phyloP scores from a whole-genome alignment of 2,113 vertebrate genomes.

The Murina feae region DNA sequence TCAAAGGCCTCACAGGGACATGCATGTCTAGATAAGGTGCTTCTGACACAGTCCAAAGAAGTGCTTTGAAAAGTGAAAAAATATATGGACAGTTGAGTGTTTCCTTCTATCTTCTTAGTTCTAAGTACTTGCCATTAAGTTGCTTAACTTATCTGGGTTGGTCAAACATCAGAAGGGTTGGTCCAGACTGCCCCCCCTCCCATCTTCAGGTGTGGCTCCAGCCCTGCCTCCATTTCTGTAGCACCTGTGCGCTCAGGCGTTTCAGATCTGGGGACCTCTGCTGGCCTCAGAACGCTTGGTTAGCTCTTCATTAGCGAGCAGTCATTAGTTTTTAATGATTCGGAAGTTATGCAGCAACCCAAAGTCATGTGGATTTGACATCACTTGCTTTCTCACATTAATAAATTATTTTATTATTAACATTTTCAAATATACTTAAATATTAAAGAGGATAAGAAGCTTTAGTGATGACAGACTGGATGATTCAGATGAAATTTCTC shows the following conservation, averaged over 20 bases:
- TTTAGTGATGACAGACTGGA: not conserved
- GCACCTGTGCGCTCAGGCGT: not conserved
- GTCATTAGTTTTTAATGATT: not conserved
- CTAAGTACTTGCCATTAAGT: not conserved
- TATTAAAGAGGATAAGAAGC: not conserved
- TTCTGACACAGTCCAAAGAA: not conserved
- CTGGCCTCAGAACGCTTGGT: not conserved
- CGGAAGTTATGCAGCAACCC: not conserved
- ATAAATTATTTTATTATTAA: not conserved
- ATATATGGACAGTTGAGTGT: not conserved
- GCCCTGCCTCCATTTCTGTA: not conserved
- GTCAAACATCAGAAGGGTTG: too few species aligned
- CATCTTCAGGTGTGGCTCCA: not conserved
- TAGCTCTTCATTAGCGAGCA: accelerated
- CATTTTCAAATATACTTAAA: not conserved
- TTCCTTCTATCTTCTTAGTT: not conserved
- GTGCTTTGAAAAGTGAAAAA: not conserved
- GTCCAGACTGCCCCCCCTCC: not conserved
- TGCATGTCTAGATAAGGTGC: not conserved
- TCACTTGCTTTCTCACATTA: not conserved
- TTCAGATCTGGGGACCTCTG: not conserved
- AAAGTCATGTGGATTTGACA: not conserved
- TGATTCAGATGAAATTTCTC: not conserved
- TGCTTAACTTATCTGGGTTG: not conserved
- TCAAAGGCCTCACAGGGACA: not conserved